Evolutionary conservation across 2,113 vertebrate species (phyloP).

Genomic region (Pseudopipra pipra): DNA sequence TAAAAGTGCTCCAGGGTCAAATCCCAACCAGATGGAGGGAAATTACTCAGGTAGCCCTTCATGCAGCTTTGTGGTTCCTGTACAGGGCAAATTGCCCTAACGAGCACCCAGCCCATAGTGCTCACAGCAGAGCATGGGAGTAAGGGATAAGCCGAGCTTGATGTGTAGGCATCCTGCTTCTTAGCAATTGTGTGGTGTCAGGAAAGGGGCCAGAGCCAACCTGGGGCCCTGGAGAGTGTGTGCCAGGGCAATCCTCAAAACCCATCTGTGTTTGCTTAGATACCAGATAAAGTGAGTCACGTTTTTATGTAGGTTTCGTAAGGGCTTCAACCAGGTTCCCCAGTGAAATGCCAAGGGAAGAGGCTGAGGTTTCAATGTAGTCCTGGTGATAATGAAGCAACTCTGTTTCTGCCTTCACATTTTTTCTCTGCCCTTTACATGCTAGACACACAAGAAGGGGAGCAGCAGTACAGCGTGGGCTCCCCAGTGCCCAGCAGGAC

Average conservation of each 20-base stretch:
- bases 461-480: background rate
- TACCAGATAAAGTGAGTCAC: fast-evolving
- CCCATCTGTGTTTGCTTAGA: background rate
- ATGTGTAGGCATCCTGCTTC: background rate
- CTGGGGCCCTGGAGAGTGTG: background rate
- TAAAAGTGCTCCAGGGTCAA: background rate
- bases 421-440: background rate
- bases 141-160: fast-evolving
- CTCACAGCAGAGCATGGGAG: background rate
- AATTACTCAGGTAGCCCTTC: background rate
- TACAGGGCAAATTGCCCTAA: fast-evolving
- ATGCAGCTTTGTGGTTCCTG: background rate
- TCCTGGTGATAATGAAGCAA: background rate
- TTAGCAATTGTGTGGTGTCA: background rate
- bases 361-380: background rate
- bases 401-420: background rate
- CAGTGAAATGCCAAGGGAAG: background rate
- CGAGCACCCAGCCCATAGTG: fast-evolving
- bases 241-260: background rate
- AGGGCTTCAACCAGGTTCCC: background rate
- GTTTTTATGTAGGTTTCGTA: background rate
- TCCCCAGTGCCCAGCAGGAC: background rate
- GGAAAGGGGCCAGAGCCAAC: background rate
- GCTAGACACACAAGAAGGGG: too few species aligned
- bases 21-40: background rate